phyloP scores from a whole-genome alignment of 2,888 invertebrate genomes.

The Oxytorus armatus region DNA sequence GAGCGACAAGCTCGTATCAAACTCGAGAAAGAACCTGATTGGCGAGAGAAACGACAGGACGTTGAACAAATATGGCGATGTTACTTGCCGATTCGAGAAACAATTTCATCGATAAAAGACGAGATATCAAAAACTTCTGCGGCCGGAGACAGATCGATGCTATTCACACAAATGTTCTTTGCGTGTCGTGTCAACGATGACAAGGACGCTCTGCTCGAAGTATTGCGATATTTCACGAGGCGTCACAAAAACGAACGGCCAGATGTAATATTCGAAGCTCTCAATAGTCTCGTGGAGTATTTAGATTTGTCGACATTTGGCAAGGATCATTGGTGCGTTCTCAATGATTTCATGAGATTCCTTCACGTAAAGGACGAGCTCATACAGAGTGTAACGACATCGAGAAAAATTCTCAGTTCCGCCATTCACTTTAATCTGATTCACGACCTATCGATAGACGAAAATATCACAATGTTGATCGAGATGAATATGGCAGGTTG shows the following conservation, averaged over 20 bases:
- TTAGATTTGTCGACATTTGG: conserved; percentile 73
- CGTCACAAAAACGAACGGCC: conserved; percentile 79
- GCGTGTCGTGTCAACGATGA: conserved; percentile 80
- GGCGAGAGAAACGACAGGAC: not conserved
- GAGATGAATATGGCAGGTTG: conserved; percentile 30
- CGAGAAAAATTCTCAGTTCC: conserved; percentile 60
- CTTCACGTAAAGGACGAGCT: conserved; percentile 64
- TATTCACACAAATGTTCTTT: conserved; percentile 75
- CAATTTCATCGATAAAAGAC: conserved; percentile 72
- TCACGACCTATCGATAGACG: conserved; percentile 67
- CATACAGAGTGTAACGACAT: fast-evolving
- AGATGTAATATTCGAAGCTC: conserved; percentile 61
- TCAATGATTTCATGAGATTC: conserved; percentile 74
- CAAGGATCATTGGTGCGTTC: conserved; percentile 74
- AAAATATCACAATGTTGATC: conserved; percentile 48
- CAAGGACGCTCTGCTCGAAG: conserved; percentile 72
- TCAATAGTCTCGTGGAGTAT: conserved; percentile 58
- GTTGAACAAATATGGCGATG: conserved; percentile 72
- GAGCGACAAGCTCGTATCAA: conserved; percentile 72
- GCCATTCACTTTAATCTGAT: conserved; percentile 68
- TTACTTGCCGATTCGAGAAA: conserved; percentile 74
- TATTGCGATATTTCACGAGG: conserved; percentile 73
- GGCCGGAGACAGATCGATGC: conserved; percentile 53
- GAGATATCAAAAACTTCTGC: conserved; percentile 71
- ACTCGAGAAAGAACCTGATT: conserved; percentile 61